Percentiles rank a stretch among this genome's conserved stretches.
These are phyloP conservation scores for Periophthalmodon schlosseri DNA, from an alignment of 2,113 vertebrate species.

Conservation along the genomic window DNA sequence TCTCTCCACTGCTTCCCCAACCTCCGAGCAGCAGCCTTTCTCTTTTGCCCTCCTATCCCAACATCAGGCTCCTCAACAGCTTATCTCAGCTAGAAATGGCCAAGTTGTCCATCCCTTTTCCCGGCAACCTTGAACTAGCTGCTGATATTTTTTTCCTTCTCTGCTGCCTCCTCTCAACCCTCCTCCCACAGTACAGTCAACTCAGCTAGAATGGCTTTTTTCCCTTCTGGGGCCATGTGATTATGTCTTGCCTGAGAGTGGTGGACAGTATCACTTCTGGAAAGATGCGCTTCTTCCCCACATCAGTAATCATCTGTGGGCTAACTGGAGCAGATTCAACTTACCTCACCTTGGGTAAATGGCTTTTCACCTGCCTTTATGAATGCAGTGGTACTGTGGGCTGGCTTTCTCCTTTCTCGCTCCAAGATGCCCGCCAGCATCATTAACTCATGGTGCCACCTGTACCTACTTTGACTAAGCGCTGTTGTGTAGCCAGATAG, in stretches of 20 bases:
- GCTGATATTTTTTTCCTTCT: neutral
- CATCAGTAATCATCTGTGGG: neutral
- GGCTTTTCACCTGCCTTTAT: neutral
- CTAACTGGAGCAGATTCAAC: neutral
- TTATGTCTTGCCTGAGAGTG: neutral
- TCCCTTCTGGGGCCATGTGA: neutral
- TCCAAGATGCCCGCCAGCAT: neutral
- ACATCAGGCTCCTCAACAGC: neutral
- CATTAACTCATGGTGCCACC: no score
- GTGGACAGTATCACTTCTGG: neutral
- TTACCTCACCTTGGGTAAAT: neutral
- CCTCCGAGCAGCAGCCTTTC: neutral
- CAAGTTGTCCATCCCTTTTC: neutral
- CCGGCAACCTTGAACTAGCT: neutral
- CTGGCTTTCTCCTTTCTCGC: neutral
- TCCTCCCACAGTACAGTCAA: no score
- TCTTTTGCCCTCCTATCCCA: neutral
- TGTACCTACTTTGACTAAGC: no score
- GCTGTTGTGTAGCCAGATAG: no score
- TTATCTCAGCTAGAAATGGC: neutral
- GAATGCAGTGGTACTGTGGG: neutral
- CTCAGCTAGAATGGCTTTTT: neutral
- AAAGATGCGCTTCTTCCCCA: neutral
- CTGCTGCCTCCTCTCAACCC: neutral
- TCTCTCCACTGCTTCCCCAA: constrained; percentile 9